Conservation (phyloP, 2,888 invertebrate genomes). For the Drosophila hamatofila region DNA sequence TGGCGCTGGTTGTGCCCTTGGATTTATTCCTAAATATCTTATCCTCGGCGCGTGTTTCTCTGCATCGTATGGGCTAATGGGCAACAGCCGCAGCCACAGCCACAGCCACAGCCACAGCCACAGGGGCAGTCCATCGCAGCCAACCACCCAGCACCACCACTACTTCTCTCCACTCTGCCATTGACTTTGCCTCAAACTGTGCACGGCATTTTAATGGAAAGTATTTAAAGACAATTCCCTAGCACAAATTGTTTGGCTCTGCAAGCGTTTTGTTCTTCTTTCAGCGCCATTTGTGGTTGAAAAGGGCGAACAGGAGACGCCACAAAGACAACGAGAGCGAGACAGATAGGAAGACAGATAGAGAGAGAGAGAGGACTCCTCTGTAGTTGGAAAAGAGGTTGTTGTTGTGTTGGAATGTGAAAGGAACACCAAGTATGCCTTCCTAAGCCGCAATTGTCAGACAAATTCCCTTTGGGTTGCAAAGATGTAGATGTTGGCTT, state of each 20-base stretch:
- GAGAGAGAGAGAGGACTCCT: not conserved
- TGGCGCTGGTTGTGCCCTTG: slow-evolving; percentile 29
- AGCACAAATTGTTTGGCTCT: slow-evolving; percentile 36
- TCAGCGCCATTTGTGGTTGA: slow-evolving; percentile 9
- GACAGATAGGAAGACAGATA: not conserved
- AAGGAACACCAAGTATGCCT: slow-evolving; percentile 11
- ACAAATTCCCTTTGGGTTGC: slow-evolving; percentile 27
- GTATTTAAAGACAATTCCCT: slow-evolving; percentile 51
- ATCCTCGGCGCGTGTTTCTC: slow-evolving; percentile 53
- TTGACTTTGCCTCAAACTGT: slow-evolving; percentile 36
- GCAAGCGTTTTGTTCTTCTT: slow-evolving; percentile 43
- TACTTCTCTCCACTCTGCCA: slow-evolving; percentile 1
- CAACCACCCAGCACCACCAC: not conserved
- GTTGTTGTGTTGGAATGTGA: too few relatives aligned
- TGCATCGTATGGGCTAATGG: slow-evolving; percentile 39
- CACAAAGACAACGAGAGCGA: not conserved
- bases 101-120: not conserved
- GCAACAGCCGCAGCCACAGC: slow-evolving; percentile 14
- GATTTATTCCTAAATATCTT: slow-evolving; percentile 54
- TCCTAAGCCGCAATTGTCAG: slow-evolving; percentile 49
- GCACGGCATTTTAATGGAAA: slow-evolving; percentile 51
- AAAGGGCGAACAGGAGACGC: not conserved
- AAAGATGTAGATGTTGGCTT: slow-evolving; percentile 23
- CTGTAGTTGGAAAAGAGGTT: not conserved
- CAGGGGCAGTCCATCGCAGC: slow-evolving; percentile 5